These are phyloP conservation scores for Apoderus coryli DNA, from an alignment of 2,888 invertebrate species.

Conservation along the genomic window DNA sequence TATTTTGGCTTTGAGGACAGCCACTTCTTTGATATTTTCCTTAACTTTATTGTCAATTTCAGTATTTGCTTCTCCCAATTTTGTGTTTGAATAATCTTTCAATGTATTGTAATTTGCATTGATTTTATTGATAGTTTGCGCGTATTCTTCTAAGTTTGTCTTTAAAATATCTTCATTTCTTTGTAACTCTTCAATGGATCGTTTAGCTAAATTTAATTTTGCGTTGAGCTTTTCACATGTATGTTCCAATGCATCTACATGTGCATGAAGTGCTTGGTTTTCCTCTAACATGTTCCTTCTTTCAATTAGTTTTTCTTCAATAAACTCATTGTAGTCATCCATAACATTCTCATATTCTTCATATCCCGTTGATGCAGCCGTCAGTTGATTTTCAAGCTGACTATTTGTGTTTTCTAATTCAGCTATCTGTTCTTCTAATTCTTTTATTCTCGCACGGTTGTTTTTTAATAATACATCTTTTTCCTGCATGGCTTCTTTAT, in stretches of 20 bases:
- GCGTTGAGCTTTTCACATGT: slow-evolving; percentile 24
- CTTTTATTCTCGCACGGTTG: slow-evolving; percentile 16
- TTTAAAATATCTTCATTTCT: slow-evolving; percentile 24
- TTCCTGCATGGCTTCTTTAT: slow-evolving; percentile 19
- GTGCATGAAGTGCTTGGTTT: slow-evolving; percentile 19
- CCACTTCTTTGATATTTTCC: slow-evolving; percentile 22
- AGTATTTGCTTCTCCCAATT: slow-evolving; percentile 22
- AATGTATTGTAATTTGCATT: slow-evolving; percentile 21
- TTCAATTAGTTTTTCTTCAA: slow-evolving; percentile 22
- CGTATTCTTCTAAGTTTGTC: slow-evolving; percentile 22
- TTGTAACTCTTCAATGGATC: slow-evolving; percentile 23
- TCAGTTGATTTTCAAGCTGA: slow-evolving; percentile 5
- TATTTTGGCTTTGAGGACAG: slow-evolving; percentile 23
- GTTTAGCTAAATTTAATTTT: slow-evolving; percentile 26
- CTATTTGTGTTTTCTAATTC: slow-evolving; percentile 11
- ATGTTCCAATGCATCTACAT: slow-evolving; percentile 24
- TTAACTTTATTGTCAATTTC: slow-evolving; percentile 20
- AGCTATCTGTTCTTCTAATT: slow-evolving; percentile 15
- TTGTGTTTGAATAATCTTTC: slow-evolving; percentile 21
- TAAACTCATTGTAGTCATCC: slow-evolving; percentile 23
- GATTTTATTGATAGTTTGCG: slow-evolving; percentile 18
- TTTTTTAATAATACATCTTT: slow-evolving; percentile 19
- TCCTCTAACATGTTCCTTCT: slow-evolving; percentile 20
- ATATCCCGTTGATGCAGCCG: slow-evolving; percentile 8
- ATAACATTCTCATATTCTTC: slow-evolving; percentile 18